phyloP scores from a whole-genome alignment of 1,140 invertebrate species.

The Neodiprion fabricii region DNA sequence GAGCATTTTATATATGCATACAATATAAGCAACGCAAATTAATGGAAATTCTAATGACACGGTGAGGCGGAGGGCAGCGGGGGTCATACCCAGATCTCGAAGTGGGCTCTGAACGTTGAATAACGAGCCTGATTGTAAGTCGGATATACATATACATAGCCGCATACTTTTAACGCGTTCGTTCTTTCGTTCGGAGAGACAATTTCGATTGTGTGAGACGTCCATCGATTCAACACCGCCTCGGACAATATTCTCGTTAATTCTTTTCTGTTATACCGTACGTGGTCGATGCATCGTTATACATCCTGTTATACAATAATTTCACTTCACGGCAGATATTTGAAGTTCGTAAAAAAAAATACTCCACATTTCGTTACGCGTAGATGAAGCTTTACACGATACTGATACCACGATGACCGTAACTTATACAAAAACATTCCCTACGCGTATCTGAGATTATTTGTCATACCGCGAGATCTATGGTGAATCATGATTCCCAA shows the following conservation, averaged over 20 bases:
- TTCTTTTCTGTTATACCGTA: neutral
- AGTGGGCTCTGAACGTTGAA: slow-evolving; percentile 1
- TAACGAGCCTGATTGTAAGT: slow-evolving; percentile 1
- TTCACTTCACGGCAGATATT: no score
- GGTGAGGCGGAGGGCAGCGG: slow-evolving; percentile 3
- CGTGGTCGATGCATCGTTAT: neutral
- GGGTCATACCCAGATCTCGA: neutral
- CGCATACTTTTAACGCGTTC: no score
- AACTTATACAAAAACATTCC: no score
- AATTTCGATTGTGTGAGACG: neutral
- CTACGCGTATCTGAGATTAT: no score
- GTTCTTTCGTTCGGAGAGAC: neutral
- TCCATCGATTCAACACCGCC: neutral
- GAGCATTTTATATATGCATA: neutral
- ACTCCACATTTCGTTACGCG: no score
- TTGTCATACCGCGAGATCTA: no score
- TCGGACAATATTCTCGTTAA: slow-evolving; percentile 3
- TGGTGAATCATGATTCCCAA: no score
- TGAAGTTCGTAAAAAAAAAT: no score
- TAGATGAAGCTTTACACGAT: no score
- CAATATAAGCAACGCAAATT: neutral
- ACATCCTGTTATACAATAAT: no score
- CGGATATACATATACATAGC: neutral
- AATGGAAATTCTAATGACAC: slow-evolving; percentile 7
- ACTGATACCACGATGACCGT: no score